Evolutionary conservation across 2,797 vertebrate genomes (phyloP).

Genomic region (Amblyopsis hoosieri): DNA sequence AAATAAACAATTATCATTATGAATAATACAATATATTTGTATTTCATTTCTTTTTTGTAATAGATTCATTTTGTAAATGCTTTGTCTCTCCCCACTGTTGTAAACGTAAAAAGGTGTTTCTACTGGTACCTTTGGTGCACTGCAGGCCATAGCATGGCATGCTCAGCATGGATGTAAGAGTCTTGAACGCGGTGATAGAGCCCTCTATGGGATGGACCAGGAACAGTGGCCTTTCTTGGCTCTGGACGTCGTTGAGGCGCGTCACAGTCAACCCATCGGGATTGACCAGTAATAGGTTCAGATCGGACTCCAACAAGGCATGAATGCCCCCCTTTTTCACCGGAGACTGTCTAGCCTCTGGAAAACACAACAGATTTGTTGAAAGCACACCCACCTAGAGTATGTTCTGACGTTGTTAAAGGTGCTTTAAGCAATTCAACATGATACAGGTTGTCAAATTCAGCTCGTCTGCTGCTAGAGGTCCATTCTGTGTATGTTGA

Average conservation of each 20-base stretch:
- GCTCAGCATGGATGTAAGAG: constrained; percentile 84
- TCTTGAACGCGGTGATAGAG: constrained; percentile 83
- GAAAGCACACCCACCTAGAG: neutral
- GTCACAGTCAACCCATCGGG: constrained; percentile 84
- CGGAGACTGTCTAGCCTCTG: constrained; percentile 67
- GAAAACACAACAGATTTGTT: neutral
- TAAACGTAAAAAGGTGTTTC: neutral
- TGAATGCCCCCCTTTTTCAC: constrained; percentile 39
- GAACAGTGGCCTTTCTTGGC: constrained; percentile 88
- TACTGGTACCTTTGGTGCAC: constrained; percentile 87
- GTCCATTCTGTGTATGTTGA: too few species aligned
- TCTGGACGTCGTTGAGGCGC: constrained; percentile 85
- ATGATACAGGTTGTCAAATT: too few species aligned
- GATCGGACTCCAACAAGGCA: constrained; percentile 75
- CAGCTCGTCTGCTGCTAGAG: too few species aligned
- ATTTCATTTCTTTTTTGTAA: neutral
- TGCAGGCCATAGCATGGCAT: constrained; percentile 93
- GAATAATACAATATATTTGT: neutral
- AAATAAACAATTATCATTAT: too few species aligned
- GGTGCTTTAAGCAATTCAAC: too few species aligned
- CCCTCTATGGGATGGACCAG: constrained; percentile 96
- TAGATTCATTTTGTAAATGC: too few species aligned
- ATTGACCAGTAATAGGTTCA: constrained; percentile 85
- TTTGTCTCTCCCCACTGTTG: neutral
- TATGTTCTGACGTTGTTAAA: too few species aligned